phyloP scores from a whole-genome alignment of 2,888 invertebrate species.

The Agrotis exclamationis region DNA sequence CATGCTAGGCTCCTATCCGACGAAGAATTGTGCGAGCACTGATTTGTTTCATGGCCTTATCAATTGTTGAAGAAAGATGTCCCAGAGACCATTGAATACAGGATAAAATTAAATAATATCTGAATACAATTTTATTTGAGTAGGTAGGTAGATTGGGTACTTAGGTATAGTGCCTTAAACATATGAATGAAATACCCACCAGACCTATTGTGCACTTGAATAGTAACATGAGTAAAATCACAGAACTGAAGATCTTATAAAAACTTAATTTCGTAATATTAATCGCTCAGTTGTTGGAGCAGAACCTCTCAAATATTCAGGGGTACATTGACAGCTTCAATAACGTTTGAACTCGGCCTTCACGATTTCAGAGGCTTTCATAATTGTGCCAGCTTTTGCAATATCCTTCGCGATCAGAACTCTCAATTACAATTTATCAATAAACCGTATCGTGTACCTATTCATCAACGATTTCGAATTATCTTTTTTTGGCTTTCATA shows the following conservation, averaged over 20 bases:
- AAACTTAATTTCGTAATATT: background rate
- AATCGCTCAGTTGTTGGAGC: background rate
- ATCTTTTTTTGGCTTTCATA: background rate
- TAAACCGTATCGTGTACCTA: slow-evolving; percentile 19
- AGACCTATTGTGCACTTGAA: slow-evolving; percentile 3
- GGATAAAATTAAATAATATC: slow-evolving; percentile 9
- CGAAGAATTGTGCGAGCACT: slow-evolving; percentile 17
- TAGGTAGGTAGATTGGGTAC: background rate
- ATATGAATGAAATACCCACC: background rate
- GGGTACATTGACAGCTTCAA: slow-evolving; percentile 30
- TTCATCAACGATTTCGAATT: slow-evolving; percentile 4
- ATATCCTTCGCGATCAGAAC: slow-evolving; percentile 31
- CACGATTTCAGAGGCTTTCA: slow-evolving; percentile 42
- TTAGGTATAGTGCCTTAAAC: background rate
- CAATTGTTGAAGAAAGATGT: slow-evolving; percentile 24
- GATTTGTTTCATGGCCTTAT: slow-evolving; percentile 40
- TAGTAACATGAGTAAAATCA: background rate
- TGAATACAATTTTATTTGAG: background rate
- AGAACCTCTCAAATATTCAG: slow-evolving; percentile 18
- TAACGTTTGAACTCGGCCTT: slow-evolving; percentile 41
- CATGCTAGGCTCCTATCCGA: slow-evolving; percentile 9
- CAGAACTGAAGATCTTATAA: background rate
- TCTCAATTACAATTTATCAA: slow-evolving; percentile 38
- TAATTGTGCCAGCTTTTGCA: slow-evolving; percentile 30
- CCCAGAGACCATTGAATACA: background rate